A percentile compares a stretch with the other conserved stretches of the same genome.
phyloP scores from a whole-genome alignment of 1,140 invertebrate genomes.

The Oryzaephilus surinamensis region DNA sequence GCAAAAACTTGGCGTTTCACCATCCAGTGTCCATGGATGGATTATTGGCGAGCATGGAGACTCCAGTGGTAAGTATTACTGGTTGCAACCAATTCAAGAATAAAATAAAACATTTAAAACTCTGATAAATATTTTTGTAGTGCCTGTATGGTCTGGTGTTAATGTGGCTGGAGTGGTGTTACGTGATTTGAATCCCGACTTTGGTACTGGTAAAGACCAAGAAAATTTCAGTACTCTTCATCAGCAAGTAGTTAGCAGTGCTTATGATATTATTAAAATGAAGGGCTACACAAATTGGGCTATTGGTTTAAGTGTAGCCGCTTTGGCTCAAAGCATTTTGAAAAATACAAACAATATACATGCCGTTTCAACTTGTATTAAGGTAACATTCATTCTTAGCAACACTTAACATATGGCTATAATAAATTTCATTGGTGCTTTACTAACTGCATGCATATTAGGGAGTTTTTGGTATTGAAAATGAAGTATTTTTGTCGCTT shows the following conservation, averaged over 20 bases:
- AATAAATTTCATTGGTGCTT: too few relatives aligned
- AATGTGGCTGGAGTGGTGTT: conserved; percentile 81
- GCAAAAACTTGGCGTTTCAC: conserved; percentile 66
- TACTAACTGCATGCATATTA: too few relatives aligned
- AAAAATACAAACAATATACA: conserved; percentile 67
- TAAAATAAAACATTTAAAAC: background rate
- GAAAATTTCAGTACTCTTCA: conserved; percentile 73
- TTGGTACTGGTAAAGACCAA: conserved; percentile 59
- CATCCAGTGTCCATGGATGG: conserved; percentile 77
- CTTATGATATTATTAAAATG: conserved; percentile 80
- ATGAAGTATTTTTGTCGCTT: too few relatives aligned
- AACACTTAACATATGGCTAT: too few relatives aligned
- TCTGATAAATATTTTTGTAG: conserved; percentile 38
- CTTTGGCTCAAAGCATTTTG: conserved; percentile 61
- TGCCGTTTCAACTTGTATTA: conserved; percentile 68
- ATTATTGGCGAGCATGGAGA: conserved; percentile 84
- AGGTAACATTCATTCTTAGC: conserved; percentile 49
- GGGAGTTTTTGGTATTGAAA: too few relatives aligned
- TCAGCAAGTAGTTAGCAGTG: conserved; percentile 69
- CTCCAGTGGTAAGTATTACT: conserved; percentile 49
- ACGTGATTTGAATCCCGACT: conserved; percentile 59
- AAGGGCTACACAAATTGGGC: conserved; percentile 89
- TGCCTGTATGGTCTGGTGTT: conserved; percentile 87
- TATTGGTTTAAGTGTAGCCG: conserved; percentile 73
- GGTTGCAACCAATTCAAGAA: background rate